Evolutionary conservation across 2,888 invertebrate species (phyloP), one percentile per base, ranked within the genome.

Genomic region (Chymomyza amoena): DNA sequence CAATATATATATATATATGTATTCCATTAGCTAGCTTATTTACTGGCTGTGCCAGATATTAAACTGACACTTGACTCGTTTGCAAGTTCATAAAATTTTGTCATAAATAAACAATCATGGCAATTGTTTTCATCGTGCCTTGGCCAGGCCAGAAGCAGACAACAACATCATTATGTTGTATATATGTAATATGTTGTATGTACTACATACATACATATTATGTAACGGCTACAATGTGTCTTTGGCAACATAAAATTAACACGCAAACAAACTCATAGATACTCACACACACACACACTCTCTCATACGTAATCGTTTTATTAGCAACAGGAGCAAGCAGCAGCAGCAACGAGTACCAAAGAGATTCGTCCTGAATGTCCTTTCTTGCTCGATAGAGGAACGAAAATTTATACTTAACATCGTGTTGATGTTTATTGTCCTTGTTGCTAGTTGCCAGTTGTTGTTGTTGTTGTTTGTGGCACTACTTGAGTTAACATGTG

Each of bases 401-500:
- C 52, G 61, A 56, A 66, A 66, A 66, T 66, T 61, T 59, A 59
- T 60, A 60, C 60, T 66, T 66, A 66, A 61, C 68, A 52, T 75
- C 76, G 76, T 78, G 76, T 78, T 75, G 77, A 69, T 70, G 59
- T 69, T 62, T 59, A 59, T 69, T 62, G 61, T 39, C 52, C 76
- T 68, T 76, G 79, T 70, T 65, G 67, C 72, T 51, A 73, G 65
- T 73, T n/a, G n/a, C n/a, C n/a, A n/a, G n/a, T n/a, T n/a, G n/a
- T n/a, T n/a, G n/a, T n/a, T 65, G 70, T 51, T 71, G 60, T 69
- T 78, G 70, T 66, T 70, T 73, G 69, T 79, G 70, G 76, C 73
- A 74, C 75, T 77, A 79, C 86, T 80, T 80, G 84, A 81, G 87
- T 79, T 84, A 84, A 86, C 87, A 85, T 84, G 84, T 78, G 87